Percentiles rank a stretch among this genome's conserved stretches.
Conservation (phyloP, 1,140 invertebrate species). For the Camponotus pennsylvanicus region DNA sequence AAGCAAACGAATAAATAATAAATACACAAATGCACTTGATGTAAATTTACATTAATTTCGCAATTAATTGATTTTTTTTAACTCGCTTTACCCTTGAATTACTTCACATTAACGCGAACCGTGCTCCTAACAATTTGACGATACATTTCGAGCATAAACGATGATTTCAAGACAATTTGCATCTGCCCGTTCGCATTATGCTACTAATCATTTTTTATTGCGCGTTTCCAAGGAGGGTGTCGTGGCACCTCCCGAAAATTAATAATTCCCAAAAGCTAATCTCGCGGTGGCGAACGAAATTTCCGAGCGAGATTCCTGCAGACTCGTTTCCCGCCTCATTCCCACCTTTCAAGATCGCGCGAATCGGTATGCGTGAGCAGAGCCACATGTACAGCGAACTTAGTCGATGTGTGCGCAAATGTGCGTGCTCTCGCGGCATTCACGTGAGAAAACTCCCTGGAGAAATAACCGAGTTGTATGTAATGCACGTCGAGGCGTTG, state of each 20-base stretch:
- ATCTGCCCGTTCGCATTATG: background rate
- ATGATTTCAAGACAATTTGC: constrained; percentile 39
- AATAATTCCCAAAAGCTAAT: constrained; percentile 57
- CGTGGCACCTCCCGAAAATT: constrained; percentile 23
- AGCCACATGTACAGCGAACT: constrained; percentile 56
- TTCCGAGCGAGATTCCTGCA: constrained; percentile 41
- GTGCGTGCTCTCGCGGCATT: constrained; percentile 78
- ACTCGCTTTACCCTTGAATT: background rate
- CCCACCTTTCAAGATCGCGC: constrained; percentile 25
- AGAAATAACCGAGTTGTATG: constrained; percentile 83
- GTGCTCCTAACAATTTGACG: background rate
- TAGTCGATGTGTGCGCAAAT: constrained; percentile 69
- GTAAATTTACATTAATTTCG: background rate
- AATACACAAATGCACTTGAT: background rate
- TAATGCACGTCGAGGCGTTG: constrained; percentile 82
- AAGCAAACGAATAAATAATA: background rate
- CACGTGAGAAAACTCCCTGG: constrained; percentile 83
- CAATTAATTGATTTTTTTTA: background rate
- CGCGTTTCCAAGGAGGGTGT: background rate
- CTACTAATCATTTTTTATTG: constrained; percentile 52
- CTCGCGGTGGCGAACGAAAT: constrained; percentile 19
- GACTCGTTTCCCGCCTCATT: constrained; percentile 12
- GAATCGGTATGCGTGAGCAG: constrained; percentile 50
- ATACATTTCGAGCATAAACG: background rate
- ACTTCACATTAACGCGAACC: background rate